Conservation (phyloP, 2,113 vertebrate species). For the Pipa parva region DNA sequence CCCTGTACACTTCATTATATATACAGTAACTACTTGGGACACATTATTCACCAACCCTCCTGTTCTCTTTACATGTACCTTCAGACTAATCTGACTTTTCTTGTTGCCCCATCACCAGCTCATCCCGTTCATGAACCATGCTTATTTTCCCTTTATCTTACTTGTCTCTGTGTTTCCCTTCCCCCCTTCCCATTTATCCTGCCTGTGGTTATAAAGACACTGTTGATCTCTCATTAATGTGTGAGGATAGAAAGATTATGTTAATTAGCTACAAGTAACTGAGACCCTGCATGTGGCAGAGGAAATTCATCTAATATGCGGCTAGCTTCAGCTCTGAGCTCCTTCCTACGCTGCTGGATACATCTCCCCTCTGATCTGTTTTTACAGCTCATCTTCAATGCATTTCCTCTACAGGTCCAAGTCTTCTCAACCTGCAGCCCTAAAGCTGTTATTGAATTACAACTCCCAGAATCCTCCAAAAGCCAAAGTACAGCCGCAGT, state of each 20-base stretch:
- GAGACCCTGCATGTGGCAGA: slow-evolving; percentile 19
- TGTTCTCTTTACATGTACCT: not conserved
- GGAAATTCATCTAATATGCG: slow-evolving; percentile 2
- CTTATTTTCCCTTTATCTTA: not conserved
- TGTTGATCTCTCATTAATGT: slow-evolving; percentile 25
- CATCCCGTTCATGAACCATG: not conserved
- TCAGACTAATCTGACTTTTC: not conserved
- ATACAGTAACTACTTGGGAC: too few species aligned
- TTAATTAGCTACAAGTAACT: slow-evolving; percentile 16
- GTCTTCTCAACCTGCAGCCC: too few species aligned
- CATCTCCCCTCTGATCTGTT: not conserved
- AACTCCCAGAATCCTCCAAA: too few species aligned
- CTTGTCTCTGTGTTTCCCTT: not conserved
- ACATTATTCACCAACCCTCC: too few species aligned
- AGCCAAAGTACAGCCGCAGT: too few species aligned
- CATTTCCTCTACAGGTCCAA: too few species aligned
- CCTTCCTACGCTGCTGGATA: not conserved
- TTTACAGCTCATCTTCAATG: too few species aligned
- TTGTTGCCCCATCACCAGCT: not conserved
- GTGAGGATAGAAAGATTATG: slow-evolving; percentile 22
- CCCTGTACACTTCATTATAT: too few species aligned
- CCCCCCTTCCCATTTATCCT: not conserved
- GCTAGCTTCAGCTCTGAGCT: slow-evolving; percentile 4
- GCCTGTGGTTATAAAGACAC: slow-evolving; percentile 8
- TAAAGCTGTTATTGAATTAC: too few species aligned